phyloP scores from a whole-genome alignment of 1,140 invertebrate genomes.

The Platorchestia sp. region DNA sequence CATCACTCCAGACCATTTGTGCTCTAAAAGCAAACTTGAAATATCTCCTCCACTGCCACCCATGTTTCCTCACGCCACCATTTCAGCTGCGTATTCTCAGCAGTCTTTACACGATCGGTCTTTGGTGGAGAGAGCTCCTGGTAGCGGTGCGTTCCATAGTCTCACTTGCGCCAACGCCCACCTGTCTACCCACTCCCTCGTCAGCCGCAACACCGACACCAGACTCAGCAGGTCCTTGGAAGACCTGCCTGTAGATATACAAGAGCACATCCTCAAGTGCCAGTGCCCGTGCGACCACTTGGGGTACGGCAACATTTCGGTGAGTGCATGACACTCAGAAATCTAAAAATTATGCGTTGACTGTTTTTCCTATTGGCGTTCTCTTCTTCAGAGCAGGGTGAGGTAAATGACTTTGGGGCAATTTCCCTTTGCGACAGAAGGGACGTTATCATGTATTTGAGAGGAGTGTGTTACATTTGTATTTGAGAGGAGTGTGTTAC shows the following conservation, averaged over 20 bases:
- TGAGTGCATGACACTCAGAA: constrained; percentile 50
- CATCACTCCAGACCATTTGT: constrained; percentile 20
- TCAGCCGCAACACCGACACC: constrained; percentile 3
- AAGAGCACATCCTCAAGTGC: constrained; percentile 67
- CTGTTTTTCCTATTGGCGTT: background rate
- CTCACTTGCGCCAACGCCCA: background rate
- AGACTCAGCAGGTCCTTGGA: constrained; percentile 64
- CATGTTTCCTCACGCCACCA: background rate
- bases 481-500: too few relatives aligned
- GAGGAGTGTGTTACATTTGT: too few relatives aligned
- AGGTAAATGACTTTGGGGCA: too few relatives aligned
- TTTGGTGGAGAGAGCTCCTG: background rate
- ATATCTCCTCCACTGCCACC: background rate
- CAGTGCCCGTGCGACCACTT: constrained; percentile 67
- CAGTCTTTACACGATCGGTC: background rate
- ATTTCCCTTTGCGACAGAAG: too few relatives aligned
- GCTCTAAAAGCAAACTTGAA: background rate
- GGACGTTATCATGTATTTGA: too few relatives aligned
- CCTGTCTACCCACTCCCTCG: background rate
- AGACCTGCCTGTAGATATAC: constrained; percentile 64
- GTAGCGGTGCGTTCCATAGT: background rate
- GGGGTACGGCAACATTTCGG: constrained; percentile 67
- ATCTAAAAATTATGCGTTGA: background rate
- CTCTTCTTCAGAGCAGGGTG: too few relatives aligned
- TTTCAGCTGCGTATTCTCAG: background rate